Evolutionary conservation across 2,797 vertebrate species (phyloP), one percentile per base, ranked within the genome.

Genomic region (Hafferia zeledoni): DNA sequence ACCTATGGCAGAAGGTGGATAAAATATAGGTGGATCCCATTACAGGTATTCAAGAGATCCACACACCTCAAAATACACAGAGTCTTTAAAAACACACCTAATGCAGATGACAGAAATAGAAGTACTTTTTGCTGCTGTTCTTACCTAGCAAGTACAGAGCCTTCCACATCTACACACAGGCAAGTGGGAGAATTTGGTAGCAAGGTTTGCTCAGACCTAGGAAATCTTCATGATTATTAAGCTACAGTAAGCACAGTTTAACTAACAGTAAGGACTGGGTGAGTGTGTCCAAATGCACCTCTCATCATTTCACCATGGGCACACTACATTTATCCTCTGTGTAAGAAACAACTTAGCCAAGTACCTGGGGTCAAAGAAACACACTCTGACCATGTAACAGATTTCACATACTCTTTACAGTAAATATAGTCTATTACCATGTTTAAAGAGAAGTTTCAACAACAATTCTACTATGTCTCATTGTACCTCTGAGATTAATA

Each of bases 401-500:
- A 56, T 79, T 85, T 55, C 53, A 63, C 5, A 7, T 24, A 41
- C 23, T 30, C 25, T 55, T 82, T 69, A 82, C 81, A 88, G 19
- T 30, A 67, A 24, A 17, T 44, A 39, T 50, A 80, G 64, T 39
- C 30, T 31, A 55, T 53, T 63, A 68, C 31, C 31, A 37, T 50
- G 33, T 68, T 72, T 83, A 89, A 85, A 87, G 19, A 60, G 60
- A 53, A 16, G 20, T 13, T 55, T 88, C 82, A 86, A 69, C 47
- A 72, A 72, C 27, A 80, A 49, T 79, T 91, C 87, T 64, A 69
- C 83, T 84, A 65, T 64, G 50, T 37, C 28, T 84, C 55, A 43
- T 76, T 82, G 47, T 87, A 37, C n/a, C 22, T 79, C 63, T 56
- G 52, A 84, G 70, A 93, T 79, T 77, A 92, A 79, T 59, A 55